These are phyloP conservation scores for Odontamblyopus rebecca DNA, from an alignment of 2,797 vertebrate genomes.

Conservation along the genomic window DNA sequence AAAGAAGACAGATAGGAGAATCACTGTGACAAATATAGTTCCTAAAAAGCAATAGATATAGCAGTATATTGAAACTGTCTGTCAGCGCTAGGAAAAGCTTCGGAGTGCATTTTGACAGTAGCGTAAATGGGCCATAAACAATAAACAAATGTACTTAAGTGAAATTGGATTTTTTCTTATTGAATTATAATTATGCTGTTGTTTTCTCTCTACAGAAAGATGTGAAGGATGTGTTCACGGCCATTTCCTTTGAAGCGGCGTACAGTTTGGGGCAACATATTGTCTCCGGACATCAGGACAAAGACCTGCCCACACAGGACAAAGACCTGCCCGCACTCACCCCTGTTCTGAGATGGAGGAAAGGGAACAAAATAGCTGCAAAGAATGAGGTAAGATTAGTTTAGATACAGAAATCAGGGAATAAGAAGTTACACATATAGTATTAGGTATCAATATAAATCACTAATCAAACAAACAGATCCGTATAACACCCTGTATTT, in stretches of 20 bases:
- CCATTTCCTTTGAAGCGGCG: slow-evolving; percentile 89
- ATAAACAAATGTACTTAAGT: slow-evolving; percentile 1
- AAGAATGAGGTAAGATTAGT: slow-evolving; percentile 86
- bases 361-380: slow-evolving; percentile 88
- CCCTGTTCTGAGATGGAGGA: slow-evolving; percentile 93
- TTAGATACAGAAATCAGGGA: not conserved
- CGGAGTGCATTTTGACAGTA: slow-evolving; percentile 1
- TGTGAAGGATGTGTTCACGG: slow-evolving; percentile 92
- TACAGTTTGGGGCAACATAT: slow-evolving; percentile 87
- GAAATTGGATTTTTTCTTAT: not conserved
- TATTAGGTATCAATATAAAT: not conserved
- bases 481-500: too few species aligned
- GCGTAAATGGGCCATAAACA: slow-evolving; percentile 4
- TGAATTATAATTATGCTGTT: not conserved
- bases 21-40: not conserved
- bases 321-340: slow-evolving; percentile 84
- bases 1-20: not conserved
- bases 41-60: not conserved
- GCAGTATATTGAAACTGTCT: not conserved
- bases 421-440: not conserved
- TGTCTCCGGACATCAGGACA: slow-evolving; percentile 69
- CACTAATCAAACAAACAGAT: too few species aligned
- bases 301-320: slow-evolving; percentile 82
- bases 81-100: not conserved
- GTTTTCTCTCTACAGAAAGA: slow-evolving; percentile 81